These are phyloP conservation scores for Lycia hirtaria DNA, from an alignment of 2,888 invertebrate genomes.

Conservation along the genomic window DNA sequence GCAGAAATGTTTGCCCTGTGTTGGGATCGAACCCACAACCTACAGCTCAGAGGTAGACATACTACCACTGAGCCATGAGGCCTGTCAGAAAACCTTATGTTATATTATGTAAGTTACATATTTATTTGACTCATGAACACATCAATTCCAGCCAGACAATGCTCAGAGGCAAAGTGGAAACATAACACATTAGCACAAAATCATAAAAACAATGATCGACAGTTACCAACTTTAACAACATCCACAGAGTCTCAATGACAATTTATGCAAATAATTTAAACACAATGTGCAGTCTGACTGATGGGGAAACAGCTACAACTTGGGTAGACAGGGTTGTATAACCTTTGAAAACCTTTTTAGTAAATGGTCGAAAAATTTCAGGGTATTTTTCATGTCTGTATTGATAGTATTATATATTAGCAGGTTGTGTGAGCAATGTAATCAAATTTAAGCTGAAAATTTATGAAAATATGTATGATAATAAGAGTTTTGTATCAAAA, in stretches of 20 bases:
- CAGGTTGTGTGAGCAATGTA: neutral
- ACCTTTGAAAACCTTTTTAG: slow-evolving; percentile 34
- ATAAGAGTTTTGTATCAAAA: slow-evolving; percentile 3
- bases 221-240: slow-evolving; percentile 37
- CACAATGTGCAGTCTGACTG: slow-evolving; percentile 47
- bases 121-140: slow-evolving; percentile 24
- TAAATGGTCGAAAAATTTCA: neutral
- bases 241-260: slow-evolving; percentile 53
- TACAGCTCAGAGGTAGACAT: too few relatives aligned
- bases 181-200: slow-evolving; percentile 40
- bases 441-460: neutral
- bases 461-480: neutral
- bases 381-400: neutral
- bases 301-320: slow-evolving; percentile 42
- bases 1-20: too few relatives aligned
- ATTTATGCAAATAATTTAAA: slow-evolving; percentile 59
- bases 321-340: slow-evolving; percentile 35
- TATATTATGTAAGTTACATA: slow-evolving; percentile 26
- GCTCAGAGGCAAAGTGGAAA: slow-evolving; percentile 23
- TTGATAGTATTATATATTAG: neutral
- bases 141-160: slow-evolving; percentile 25
- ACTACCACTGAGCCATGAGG: too few relatives aligned
- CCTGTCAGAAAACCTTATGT: too few relatives aligned
- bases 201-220: slow-evolving; percentile 45
- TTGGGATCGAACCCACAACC: too few relatives aligned